Base-by-base conservation (phyloP, 2,888 invertebrate species). In the Hyppa rectilinea region DNA sequence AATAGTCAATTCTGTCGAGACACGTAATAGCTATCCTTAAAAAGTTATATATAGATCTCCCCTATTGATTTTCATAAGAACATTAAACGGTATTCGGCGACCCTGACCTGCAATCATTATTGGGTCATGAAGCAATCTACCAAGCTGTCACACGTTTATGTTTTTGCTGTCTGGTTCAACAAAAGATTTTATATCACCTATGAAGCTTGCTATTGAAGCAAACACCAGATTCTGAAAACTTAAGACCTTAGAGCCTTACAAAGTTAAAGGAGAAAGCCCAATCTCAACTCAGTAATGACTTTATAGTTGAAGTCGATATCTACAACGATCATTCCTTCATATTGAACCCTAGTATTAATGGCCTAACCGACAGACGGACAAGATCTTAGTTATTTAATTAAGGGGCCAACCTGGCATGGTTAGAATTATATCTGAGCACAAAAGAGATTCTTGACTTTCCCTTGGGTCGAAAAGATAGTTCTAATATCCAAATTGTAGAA, bases 381-480 rank as follows among this genome's bases (percentile, higher is more conserved):
- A 69, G 43, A 60, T 29, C 45, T 58, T 43, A 71, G 61, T 66
- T 52, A 80, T 82, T 79, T 73, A 68, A 82, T 78, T 78, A 81
- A 71, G 52, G 55, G 26, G 40, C 43, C 38, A 65, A 65, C 36
- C 26, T 71, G 40, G 53, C 23, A 50, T 40, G 26, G 10, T 53
- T 61, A 20, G 73, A 45, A 72, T 81, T 47, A 62, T 53, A 38
- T 63, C 47, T 53, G 43, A 20, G 59, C 31, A 62, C 53, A 52
- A 60, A 59, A 55, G 61, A 65, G n/a, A 65, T 66, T 55, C 71
- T 64, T 50, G 23, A 29, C 38, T 56, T 56, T 31, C 26, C 26
- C 2, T 49, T 52, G 4, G 12, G 49, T 63, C 34, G n/a, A 49
- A 61, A 58, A 26, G 36, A 61, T 60, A 80, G 53, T 61, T 43